Percentiles rank a stretch among this genome's conserved stretches.
Conservation (phyloP, 2,888 invertebrate species). For the Junonia oenone region DNA sequence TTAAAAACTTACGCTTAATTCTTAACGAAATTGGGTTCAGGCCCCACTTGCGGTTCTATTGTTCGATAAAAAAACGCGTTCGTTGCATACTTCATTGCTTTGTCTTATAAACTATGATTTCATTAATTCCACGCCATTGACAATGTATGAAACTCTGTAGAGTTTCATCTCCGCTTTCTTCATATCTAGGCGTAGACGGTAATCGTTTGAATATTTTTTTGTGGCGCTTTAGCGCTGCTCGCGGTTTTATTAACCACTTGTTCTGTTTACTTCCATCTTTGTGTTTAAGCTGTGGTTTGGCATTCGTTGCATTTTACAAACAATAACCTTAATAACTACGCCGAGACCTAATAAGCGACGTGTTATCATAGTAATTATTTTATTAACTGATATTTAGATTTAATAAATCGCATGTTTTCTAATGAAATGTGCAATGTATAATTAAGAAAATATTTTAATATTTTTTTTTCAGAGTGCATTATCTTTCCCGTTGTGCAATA, state of each 20-base stretch:
- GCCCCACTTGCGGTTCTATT: too few species aligned
- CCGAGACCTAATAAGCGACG: neutral
- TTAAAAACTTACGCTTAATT: too few species aligned
- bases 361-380: neutral
- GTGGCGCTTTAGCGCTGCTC: neutral
- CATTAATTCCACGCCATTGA: constrained; percentile 3
- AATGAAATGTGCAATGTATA: too few species aligned
- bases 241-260: constrained; percentile 26
- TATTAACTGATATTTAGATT: neutral
- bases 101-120: neutral
- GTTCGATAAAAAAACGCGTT: neutral
- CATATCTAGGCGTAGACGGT: constrained; percentile 4
- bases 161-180: constrained; percentile 3
- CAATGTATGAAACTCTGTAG: neutral
- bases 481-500: too few species aligned
- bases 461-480: too few species aligned
- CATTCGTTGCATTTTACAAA: constrained; percentile 12
- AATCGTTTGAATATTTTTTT: constrained; percentile 4
- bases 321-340: constrained; percentile 6
- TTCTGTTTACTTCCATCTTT: constrained; percentile 22
- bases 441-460: too few species aligned
- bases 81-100: neutral
- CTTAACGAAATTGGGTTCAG: too few species aligned
- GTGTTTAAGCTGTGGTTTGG: constrained; percentile 22
- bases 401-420: neutral